Percentiles rank a stretch among this genome's conserved stretches.
phyloP scores from a whole-genome alignment of 2,797 vertebrate species.

The Microtus californicus region DNA sequence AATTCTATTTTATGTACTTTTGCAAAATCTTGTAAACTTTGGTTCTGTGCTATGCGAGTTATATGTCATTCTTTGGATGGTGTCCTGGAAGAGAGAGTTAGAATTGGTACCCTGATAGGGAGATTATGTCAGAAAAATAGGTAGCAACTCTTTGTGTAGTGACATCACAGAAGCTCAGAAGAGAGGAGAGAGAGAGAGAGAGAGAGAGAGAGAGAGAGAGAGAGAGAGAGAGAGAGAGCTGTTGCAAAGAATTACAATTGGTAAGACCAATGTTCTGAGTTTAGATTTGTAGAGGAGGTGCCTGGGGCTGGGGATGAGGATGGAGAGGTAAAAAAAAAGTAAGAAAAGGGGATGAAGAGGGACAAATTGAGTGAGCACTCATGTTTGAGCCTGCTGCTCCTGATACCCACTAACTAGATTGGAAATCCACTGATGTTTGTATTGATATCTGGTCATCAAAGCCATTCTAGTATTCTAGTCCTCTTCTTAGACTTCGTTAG shows the following conservation, averaged over 20 bases:
- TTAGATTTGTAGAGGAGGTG: slow-evolving; percentile 39
- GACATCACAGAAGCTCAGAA: neutral
- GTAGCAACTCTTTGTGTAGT: slow-evolving; percentile 49
- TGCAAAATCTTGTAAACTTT: slow-evolving; percentile 16
- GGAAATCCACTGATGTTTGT: neutral
- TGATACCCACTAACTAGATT: neutral
- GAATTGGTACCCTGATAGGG: neutral
- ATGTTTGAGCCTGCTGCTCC: neutral
- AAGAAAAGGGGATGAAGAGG: neutral
- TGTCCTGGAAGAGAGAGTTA: slow-evolving; percentile 24
- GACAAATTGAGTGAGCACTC: neutral
- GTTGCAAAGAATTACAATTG: neutral
- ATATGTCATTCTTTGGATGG: slow-evolving; percentile 28
- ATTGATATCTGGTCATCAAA: neutral
- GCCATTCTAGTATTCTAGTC: neutral
- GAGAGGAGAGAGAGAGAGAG: neutral
- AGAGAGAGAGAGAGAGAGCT: neutral
- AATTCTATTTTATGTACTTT: slow-evolving; percentile 36
- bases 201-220: neutral
- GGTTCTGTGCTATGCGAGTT: neutral
- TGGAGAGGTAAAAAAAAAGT: no score
- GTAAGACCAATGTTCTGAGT: neutral
- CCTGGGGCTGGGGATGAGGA: neutral
- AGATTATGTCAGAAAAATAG: slow-evolving; percentile 9
- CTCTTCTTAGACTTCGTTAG: neutral